A percentile compares a stretch with the other conserved stretches of the same genome.
These are phyloP conservation scores for Desmodus rotundus DNA, from an alignment of 2,113 vertebrate genomes.

Conservation along the genomic window DNA sequence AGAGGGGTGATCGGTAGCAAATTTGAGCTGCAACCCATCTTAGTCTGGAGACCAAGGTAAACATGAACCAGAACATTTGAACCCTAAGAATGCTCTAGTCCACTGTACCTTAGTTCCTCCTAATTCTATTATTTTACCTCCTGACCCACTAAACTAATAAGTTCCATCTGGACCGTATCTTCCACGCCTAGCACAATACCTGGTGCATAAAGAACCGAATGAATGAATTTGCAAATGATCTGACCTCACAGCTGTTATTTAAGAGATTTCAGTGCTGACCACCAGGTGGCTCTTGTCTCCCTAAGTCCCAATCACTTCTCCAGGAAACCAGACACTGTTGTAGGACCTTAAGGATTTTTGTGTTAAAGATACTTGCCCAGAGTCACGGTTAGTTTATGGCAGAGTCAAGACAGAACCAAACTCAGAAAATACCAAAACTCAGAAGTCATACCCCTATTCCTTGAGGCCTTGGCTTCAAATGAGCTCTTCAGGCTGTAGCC, in stretches of 20 bases:
- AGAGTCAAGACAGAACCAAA: neutral
- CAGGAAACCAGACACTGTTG: neutral
- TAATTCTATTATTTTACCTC: neutral
- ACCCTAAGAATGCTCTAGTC: neutral
- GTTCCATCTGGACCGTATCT: neutral
- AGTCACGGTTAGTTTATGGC: neutral
- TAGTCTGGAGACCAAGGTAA: neutral
- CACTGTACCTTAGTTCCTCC: neutral
- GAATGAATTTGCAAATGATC: neutral
- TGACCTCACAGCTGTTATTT: neutral
- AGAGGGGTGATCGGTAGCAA: neutral
- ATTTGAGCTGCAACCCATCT: neutral
- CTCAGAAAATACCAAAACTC: neutral
- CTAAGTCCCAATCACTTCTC: neutral
- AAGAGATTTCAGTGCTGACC: neutral
- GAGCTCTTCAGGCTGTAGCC: neutral
- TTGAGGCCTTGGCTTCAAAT: neutral
- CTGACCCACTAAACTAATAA: neutral
- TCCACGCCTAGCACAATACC: neutral
- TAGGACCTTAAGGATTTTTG: neutral
- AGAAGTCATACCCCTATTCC: neutral
- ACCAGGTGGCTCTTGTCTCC: slow-evolving; percentile 47
- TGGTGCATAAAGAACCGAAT: neutral
- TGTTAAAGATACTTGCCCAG: neutral
- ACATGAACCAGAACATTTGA: neutral